Evolutionary conservation across 2,888 invertebrate genomes (phyloP), one percentile per base, ranked within the genome.

Genomic region (Sclerodermus sp.): DNA sequence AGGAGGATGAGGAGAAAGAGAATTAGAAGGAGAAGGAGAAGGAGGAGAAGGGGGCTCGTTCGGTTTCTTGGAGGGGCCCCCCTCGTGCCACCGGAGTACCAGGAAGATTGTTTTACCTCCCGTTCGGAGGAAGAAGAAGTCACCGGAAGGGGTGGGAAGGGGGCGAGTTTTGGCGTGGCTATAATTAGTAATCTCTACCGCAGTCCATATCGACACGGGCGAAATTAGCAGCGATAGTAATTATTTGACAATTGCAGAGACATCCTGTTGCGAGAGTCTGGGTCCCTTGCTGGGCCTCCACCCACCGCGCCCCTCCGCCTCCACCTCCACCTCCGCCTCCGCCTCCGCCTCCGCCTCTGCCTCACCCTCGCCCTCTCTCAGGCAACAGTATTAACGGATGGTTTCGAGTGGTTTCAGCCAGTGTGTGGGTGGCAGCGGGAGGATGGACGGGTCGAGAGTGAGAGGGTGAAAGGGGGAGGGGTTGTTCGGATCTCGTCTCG

Each of bases 201-300:
- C 67, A 60, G 63, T 60, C 63, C 64, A 67, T 67, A 64, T 62
- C 67, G 64, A 61, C 60, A 62, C 63, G 64, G 55, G 34, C n/a
- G 64, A 67, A 64, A 70, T 70, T 70, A 68, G 68, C 66, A 57
- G 57, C 67, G 67, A 68, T 67, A 68, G 66, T 68, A 68, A 70
- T 70, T 70, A 70, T 70, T 67, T 66, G 68, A 66, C 67, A 69
- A 68, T 69, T 66, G 58, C 64, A 67, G 67, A 67, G 66, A 67
- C 66, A 65, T 66, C 66, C 68, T 63, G 66, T 66, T 63, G 58
- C 58, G 23, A 23, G 60, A 61, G 61, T 57, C 63, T 23, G 23
- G 23, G 23, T 8, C 23, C 23, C 23, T 8, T 23, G 4, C 8
- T 8, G 23, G 23, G 23, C 23, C 8, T 23, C 4, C n/a, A n/a